These are phyloP conservation scores for Rhea pennata DNA, from an alignment of 2,113 vertebrate genomes.

Conservation along the genomic window DNA sequence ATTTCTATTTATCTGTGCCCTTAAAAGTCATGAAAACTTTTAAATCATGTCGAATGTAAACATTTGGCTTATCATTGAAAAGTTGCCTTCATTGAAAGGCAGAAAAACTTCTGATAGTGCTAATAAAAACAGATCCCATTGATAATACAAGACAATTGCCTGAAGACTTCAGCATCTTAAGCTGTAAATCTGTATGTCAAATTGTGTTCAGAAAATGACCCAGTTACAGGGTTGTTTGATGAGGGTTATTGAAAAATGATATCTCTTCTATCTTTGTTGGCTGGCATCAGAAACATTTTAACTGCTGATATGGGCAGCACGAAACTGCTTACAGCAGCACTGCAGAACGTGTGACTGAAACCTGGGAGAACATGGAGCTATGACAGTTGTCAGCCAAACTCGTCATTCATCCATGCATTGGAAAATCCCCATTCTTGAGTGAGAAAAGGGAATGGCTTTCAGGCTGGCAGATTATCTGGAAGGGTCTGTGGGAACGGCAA, in stretches of 20 bases:
- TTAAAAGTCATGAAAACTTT: background rate
- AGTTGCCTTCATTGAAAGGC: background rate
- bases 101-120: background rate
- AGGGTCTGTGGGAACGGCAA: conserved; percentile 54
- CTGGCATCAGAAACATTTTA: background rate
- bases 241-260: rapidly evolving
- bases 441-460: conserved; percentile 47
- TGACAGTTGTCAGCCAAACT: background rate
- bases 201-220: background rate
- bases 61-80: background rate
- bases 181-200: too few relatives aligned
- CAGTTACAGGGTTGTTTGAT: too few relatives aligned
- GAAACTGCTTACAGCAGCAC: background rate
- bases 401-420: background rate
- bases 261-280: background rate
- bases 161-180: background rate
- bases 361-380: background rate
- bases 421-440: conserved; percentile 45
- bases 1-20: background rate
- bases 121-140: background rate
- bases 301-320: background rate
- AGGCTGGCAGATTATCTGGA: conserved; percentile 57
- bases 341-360: background rate
- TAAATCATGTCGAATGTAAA: background rate
- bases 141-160: background rate